These are phyloP conservation scores for Sinocyclocheilus anophthalmus DNA, from an alignment of 2,113 vertebrate genomes.

Conservation along the genomic window DNA sequence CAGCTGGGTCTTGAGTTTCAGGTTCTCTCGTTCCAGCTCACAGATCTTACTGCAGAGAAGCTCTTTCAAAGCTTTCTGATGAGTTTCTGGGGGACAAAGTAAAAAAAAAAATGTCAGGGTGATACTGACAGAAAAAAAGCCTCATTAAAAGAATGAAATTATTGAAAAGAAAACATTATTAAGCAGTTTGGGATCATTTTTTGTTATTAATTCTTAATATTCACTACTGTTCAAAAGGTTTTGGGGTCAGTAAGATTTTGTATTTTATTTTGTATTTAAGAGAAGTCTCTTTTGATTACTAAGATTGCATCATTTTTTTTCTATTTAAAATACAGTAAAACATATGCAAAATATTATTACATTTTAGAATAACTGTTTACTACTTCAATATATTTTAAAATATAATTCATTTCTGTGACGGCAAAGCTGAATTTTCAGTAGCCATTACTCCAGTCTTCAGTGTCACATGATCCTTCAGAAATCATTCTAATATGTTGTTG, in stretches of 20 bases:
- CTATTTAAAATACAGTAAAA: neutral
- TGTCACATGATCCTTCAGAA: neutral
- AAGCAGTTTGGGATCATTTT: neutral
- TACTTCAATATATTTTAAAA: neutral
- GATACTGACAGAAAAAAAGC: neutral
- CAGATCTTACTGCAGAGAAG: conserved; percentile 71
- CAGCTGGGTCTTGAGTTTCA: conserved; percentile 77
- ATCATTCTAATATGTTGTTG: neutral
- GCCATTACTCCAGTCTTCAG: neutral
- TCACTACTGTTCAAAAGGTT: neutral
- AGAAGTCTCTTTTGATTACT: neutral
- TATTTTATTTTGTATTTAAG: neutral
- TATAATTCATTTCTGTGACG: neutral
- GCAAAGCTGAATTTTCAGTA: neutral
- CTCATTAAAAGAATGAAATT: neutral
- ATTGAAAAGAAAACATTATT: neutral
- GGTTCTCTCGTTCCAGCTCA: conserved; percentile 74
- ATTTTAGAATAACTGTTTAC: neutral
- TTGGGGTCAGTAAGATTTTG: neutral
- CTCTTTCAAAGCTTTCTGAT: conserved; percentile 74
- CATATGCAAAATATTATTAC: neutral
- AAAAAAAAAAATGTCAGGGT: neutral
- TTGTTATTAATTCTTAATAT: neutral
- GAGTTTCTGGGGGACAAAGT: neutral
- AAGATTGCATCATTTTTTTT: neutral